Conservation (phyloP, 2,888 invertebrate genomes). For the Chelonus formosanus region DNA sequence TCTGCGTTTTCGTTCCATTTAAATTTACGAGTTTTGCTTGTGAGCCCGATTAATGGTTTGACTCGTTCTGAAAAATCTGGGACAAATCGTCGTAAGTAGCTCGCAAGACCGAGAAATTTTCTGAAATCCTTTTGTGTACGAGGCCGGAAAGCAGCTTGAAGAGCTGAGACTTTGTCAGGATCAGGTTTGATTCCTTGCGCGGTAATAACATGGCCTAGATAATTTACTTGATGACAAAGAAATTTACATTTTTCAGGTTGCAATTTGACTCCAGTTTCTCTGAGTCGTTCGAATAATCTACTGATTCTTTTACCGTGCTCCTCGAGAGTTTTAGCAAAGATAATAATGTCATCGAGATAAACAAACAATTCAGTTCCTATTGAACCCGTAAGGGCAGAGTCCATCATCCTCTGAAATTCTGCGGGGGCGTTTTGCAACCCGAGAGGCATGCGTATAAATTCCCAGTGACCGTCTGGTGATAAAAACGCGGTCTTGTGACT, state of each 20-base stretch:
- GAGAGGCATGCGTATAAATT: neutral
- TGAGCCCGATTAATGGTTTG: neutral
- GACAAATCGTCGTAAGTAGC: neutral
- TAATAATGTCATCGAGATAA: neutral
- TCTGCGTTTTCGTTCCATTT: neutral
- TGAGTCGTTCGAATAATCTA: neutral
- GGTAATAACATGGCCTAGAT: neutral
- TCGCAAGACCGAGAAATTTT: neutral
- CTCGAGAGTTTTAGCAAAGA: neutral
- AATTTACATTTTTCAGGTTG: slow-evolving; percentile 2
- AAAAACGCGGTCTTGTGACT: neutral
- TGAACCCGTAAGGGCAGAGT: neutral
- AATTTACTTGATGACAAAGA: neutral
- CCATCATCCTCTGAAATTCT: neutral
- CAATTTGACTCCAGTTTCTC: neutral
- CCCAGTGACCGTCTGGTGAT: neutral
- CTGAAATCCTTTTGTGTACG: neutral
- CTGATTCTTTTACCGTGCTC: neutral
- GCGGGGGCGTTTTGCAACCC: neutral
- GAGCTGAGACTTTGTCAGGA: too few relatives aligned
- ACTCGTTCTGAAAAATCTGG: neutral
- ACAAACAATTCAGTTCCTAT: too few relatives aligned
- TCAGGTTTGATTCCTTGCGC: neutral
- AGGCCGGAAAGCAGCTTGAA: too few relatives aligned
- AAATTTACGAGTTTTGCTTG: neutral